Percentiles rank a stretch among this genome's conserved stretches.
phyloP scores from a whole-genome alignment of 2,113 vertebrate species.

The Spermophilus dauricus region DNA sequence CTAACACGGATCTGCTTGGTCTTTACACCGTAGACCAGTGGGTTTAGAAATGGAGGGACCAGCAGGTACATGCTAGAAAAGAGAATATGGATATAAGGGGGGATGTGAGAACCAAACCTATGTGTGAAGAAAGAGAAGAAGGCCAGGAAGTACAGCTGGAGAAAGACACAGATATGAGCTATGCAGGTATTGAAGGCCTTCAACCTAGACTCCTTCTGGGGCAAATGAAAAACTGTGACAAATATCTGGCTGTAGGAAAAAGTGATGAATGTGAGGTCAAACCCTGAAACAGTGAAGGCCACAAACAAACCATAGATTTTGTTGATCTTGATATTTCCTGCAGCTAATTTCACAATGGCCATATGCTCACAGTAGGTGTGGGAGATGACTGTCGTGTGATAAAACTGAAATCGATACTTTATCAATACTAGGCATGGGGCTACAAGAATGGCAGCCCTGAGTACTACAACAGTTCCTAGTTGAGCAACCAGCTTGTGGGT shows the following conservation, averaged over 20 bases:
- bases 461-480: neutral
- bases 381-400: neutral
- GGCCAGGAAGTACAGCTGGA: constrained; percentile 48
- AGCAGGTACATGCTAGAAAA: constrained; percentile 40
- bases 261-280: neutral
- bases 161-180: constrained; percentile 61
- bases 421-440: neutral
- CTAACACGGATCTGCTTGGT: constrained; percentile 28
- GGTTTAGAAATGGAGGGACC: constrained; percentile 53
- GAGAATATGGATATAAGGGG: constrained; percentile 23
- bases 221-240: neutral
- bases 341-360: constrained; percentile 25
- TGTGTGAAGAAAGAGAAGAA: constrained; percentile 70
- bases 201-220: neutral
- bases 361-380: constrained; percentile 63
- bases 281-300: neutral
- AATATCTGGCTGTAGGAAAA: constrained; percentile 35
- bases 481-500: neutral
- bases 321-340: neutral
- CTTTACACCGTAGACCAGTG: constrained; percentile 47
- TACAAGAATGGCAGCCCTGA: neutral
- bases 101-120: constrained; percentile 27
- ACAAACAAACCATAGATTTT: constrained; percentile 36
- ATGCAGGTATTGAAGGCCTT: constrained; percentile 68
- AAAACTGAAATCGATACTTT: constrained; percentile 39